These are phyloP conservation scores for Prionace glauca DNA, from an alignment of 2,797 vertebrate species.

Conservation along the genomic window DNA sequence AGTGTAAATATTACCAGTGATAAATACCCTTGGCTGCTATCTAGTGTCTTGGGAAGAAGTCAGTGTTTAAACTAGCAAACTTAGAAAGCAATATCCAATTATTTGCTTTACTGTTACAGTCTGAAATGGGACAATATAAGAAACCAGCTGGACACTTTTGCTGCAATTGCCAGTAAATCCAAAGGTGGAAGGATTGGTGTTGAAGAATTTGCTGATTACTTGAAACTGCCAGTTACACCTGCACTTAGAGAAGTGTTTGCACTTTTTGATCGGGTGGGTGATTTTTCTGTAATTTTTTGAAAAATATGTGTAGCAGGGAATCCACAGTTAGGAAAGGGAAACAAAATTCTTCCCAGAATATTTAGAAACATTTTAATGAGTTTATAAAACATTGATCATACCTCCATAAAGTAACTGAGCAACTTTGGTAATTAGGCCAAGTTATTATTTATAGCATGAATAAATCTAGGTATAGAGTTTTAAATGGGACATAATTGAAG, in stretches of 20 bases:
- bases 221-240: constrained; percentile 80
- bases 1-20: neutral
- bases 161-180: constrained; percentile 73
- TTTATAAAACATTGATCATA: neutral
- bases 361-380: neutral
- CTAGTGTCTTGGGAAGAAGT: neutral
- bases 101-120: constrained; percentile 51
- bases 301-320: neutral
- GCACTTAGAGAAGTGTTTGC: constrained; percentile 78
- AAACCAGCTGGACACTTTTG: constrained; percentile 80
- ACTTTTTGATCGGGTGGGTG: constrained; percentile 88
- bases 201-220: constrained; percentile 77
- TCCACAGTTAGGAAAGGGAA: neutral
- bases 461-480: neutral
- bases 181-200: constrained; percentile 87
- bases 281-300: constrained; percentile 36
- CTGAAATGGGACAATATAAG: constrained; percentile 84
- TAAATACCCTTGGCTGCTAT: neutral
- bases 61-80: neutral
- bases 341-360: neutral
- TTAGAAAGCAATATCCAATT: neutral
- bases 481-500: neutral
- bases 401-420: neutral
- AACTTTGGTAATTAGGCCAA: neutral
- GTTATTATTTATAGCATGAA: neutral